phyloP scores from a whole-genome alignment of 2,113 vertebrate genomes.

The Xiphophorus maculatus region DNA sequence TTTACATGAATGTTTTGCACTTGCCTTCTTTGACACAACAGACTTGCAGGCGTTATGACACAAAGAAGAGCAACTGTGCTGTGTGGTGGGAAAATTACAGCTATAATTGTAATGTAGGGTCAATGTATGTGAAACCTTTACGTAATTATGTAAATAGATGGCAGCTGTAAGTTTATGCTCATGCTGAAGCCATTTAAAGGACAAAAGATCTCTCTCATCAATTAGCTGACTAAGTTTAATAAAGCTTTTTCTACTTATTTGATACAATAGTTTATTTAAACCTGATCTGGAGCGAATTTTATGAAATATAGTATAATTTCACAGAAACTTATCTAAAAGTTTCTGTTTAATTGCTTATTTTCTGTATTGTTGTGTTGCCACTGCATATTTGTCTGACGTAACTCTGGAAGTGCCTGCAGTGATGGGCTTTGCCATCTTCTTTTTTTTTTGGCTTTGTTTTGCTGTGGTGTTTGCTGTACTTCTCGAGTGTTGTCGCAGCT shows the following conservation, averaged over 20 bases:
- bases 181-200: neutral
- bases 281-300: neutral
- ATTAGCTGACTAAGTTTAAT: neutral
- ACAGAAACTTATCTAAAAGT: neutral
- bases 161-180: neutral
- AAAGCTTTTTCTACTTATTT: neutral
- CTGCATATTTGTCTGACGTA: neutral
- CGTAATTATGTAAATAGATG: neutral
- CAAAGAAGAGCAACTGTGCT: neutral
- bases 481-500: conserved; percentile 23
- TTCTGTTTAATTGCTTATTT: conserved; percentile 1
- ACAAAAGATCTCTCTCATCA: neutral
- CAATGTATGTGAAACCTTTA: neutral
- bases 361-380: neutral
- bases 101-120: neutral
- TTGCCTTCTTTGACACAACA: neutral
- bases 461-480: conserved; percentile 14
- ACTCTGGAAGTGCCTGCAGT: conserved; percentile 1
- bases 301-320: neutral
- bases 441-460: conserved; percentile 1
- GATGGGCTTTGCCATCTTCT: neutral
- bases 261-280: no score
- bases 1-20: neutral
- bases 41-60: neutral
- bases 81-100: neutral